phyloP scores from a whole-genome alignment of 2,888 invertebrate species.

The Apomyelois bistriatella region DNA sequence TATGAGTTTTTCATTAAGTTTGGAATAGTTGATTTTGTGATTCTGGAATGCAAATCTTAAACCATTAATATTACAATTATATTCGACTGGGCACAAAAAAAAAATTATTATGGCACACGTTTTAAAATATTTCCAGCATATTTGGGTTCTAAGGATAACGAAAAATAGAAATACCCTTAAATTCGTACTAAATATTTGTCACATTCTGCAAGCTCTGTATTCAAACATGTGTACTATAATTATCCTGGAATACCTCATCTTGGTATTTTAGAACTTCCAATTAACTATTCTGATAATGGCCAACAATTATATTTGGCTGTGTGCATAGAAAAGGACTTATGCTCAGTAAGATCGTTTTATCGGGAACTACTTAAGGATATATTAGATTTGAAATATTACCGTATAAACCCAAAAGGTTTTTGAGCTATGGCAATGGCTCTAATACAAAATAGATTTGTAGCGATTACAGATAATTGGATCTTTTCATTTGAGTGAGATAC shows the following conservation, averaged over 20 bases:
- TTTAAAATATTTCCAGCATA: too few species aligned
- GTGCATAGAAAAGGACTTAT: conserved; percentile 35
- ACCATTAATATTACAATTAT: too few species aligned
- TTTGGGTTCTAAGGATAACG: conserved; percentile 40
- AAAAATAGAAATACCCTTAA: conserved; percentile 48
- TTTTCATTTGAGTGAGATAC: conserved; percentile 38
- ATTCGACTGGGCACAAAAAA: too few species aligned
- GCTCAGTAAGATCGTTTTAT: conserved; percentile 35
- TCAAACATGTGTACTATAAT: conserved; percentile 35
- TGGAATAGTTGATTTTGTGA: too few species aligned
- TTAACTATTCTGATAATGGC: conserved; percentile 38
- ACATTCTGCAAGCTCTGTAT: conserved; percentile 40
- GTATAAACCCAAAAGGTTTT: conserved; percentile 18
- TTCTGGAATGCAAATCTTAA: too few species aligned
- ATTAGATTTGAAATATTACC: conserved; percentile 32
- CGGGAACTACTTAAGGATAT: conserved; percentile 30
- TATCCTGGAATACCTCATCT: conserved; percentile 42
- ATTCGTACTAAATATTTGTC: conserved; percentile 43
- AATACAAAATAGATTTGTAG: conserved; percentile 30
- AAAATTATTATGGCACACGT: too few species aligned
- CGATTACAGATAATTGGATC: conserved; percentile 38
- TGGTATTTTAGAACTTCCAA: conserved; percentile 33
- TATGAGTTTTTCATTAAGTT: too few species aligned
- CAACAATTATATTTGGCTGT: conserved; percentile 41
- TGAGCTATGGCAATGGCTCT: conserved; percentile 29